Conservation (phyloP, 2,113 vertebrate species). For the Naja naja region DNA sequence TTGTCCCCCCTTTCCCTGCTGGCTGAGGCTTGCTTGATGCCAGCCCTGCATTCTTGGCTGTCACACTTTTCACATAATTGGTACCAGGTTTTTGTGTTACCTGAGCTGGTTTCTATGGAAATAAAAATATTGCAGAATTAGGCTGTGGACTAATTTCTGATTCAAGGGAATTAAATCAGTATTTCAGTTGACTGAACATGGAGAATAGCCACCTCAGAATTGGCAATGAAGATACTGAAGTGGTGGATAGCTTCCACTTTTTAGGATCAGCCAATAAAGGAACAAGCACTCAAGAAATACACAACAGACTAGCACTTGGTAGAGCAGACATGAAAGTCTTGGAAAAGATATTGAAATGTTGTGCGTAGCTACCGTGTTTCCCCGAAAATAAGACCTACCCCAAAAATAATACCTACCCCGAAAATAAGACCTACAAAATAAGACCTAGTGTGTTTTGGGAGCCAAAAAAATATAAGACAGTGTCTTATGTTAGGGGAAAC, state of each 20-base stretch:
- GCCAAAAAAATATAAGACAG: no score
- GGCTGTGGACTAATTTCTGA: background rate
- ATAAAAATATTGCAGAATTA: conserved; percentile 18
- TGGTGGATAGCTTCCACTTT: background rate
- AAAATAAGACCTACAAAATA: no score
- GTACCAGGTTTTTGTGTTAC: background rate
- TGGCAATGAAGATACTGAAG: background rate
- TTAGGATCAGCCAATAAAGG: background rate
- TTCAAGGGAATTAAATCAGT: background rate
- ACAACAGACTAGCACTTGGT: background rate
- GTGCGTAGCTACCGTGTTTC: no score
- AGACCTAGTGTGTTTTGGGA: no score
- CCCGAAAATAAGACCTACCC: no score
- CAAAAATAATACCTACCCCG: no score
- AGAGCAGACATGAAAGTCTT: background rate
- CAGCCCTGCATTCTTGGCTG: accelerated
- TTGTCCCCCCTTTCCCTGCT: conserved; percentile 1
- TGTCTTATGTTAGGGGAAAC: no score
- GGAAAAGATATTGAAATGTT: background rate
- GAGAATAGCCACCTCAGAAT: background rate
- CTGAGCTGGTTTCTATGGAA: conserved; percentile 35
- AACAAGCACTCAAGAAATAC: background rate
- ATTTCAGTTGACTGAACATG: background rate
- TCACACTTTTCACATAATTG: background rate
- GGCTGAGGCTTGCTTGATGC: background rate